Percentiles rank a stretch among this genome's conserved stretches.
Conservation (phyloP, 2,888 invertebrate genomes). For the Orchesella flavescens region DNA sequence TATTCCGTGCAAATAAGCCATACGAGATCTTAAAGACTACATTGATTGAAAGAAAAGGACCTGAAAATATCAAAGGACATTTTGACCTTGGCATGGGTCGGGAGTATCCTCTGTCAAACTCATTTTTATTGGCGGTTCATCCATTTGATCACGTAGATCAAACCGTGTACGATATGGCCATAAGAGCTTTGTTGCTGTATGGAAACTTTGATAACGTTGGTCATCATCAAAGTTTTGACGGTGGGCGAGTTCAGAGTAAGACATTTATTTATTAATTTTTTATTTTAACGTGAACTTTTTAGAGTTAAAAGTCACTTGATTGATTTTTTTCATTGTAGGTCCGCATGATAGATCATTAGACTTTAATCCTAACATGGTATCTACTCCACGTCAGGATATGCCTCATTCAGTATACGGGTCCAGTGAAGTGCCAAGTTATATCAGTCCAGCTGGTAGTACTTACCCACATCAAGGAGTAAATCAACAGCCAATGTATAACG, state of each 20-base stretch:
- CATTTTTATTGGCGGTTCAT: slow-evolving; percentile 67
- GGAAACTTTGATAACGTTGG: slow-evolving; percentile 82
- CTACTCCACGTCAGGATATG: slow-evolving; percentile 70
- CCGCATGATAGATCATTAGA: slow-evolving; percentile 68
- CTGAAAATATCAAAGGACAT: slow-evolving; percentile 70
- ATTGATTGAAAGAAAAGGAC: slow-evolving; percentile 63
- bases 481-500: slow-evolving; percentile 65
- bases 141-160: slow-evolving; percentile 65
- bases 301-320: not conserved
- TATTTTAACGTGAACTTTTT: not conserved
- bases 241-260: slow-evolving; percentile 50
- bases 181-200: slow-evolving; percentile 92
- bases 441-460: slow-evolving; percentile 65
- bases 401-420: slow-evolving; percentile 24
- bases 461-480: slow-evolving; percentile 66
- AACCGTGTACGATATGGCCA: slow-evolving; percentile 85
- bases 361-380: slow-evolving; percentile 71
- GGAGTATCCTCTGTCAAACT: slow-evolving; percentile 70
- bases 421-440: slow-evolving; percentile 43
- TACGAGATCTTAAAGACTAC: slow-evolving; percentile 68
- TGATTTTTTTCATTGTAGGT: slow-evolving; percentile 15
- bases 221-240: slow-evolving; percentile 48
- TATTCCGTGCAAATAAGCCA: slow-evolving; percentile 69
- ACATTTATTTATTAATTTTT: not conserved
- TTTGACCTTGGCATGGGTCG: slow-evolving; percentile 66